Evolutionary conservation across 2,113 vertebrate species (phyloP), one percentile per base, ranked within the genome.

Genomic region (Mungos mungo): DNA sequence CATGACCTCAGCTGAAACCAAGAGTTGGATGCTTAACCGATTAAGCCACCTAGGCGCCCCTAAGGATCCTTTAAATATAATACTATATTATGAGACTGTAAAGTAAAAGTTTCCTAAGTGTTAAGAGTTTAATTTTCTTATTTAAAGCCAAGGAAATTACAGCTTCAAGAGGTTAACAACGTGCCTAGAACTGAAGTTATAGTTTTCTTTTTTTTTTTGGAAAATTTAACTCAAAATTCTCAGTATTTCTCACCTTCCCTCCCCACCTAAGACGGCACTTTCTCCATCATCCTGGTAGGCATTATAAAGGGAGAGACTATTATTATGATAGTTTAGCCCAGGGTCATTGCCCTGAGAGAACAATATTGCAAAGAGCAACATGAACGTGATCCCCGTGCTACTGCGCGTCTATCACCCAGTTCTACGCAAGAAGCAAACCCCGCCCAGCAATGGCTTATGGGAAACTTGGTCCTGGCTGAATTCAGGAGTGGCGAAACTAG

Each of bases 221-320:
- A 19, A 54, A 83, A 41, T 31, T 71, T 95, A 93, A 83, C 45
- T 52, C n/a, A 71, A 69, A 97, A 90, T 83, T 79, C 68, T 84
- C n/a, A 81, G 50, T 33, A 83, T 81, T 81, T 66, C 47, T 29
- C 29, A 2, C 41, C 11, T 16, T 45, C 18, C 27, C 27, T 7
- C 74, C 74, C 74, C 80, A 74, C 18, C 71, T 35, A 82, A 38
- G 12, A 95, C 35, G 45, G 52, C n/a, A 85, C 41, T 82, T 18
- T 33, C 82, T 57, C 8, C 63, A 52, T n/a, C 60, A 57, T 27
- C 18, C 65, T 76, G 50, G 71, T 21, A 65, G 31, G 41, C 92
- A 76, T 35, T 29, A 77, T 25, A 47, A 45, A 50, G n/a, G n/a
- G 69, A 79, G 0, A 81, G 54, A 84, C 21, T 63, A 1, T 33